Conservation (phyloP, 2,888 invertebrate genomes). For the Melanargia galathea region DNA sequence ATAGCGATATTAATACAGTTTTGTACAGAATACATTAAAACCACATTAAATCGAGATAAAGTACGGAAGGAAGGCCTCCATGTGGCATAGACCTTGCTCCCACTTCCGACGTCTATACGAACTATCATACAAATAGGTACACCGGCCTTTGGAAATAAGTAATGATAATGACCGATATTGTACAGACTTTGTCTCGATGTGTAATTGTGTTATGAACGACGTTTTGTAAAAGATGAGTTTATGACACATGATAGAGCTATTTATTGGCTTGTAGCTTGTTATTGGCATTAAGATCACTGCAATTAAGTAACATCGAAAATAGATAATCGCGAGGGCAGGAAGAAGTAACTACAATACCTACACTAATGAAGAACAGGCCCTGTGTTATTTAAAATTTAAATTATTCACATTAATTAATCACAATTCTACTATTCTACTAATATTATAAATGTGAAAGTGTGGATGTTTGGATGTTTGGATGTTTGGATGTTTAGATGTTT, state of each 20-base stretch:
- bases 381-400: no score
- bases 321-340: no score
- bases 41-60: slow-evolving; percentile 45
- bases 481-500: no score
- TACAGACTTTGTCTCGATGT: slow-evolving; percentile 17
- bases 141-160: slow-evolving; percentile 47
- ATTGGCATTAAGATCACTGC: no score
- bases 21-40: slow-evolving; percentile 33
- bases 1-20: slow-evolving; percentile 22
- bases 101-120: slow-evolving; percentile 65
- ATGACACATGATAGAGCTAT: neutral
- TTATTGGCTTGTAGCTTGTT: no score
- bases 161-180: slow-evolving; percentile 27
- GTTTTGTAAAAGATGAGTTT: slow-evolving; percentile 16
- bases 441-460: neutral
- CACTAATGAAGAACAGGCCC: no score
- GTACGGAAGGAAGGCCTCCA: slow-evolving; percentile 70
- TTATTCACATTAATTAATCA: no score
- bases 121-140: slow-evolving; percentile 49
- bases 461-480: no score
- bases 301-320: no score
- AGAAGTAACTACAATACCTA: no score
- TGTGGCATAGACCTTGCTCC: slow-evolving; percentile 56
- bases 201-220: slow-evolving; percentile 11
- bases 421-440: neutral